A percentile compares a stretch with the other conserved stretches of the same genome.
phyloP scores from a whole-genome alignment of 2,888 invertebrate species.

The Pandemis heparana region DNA sequence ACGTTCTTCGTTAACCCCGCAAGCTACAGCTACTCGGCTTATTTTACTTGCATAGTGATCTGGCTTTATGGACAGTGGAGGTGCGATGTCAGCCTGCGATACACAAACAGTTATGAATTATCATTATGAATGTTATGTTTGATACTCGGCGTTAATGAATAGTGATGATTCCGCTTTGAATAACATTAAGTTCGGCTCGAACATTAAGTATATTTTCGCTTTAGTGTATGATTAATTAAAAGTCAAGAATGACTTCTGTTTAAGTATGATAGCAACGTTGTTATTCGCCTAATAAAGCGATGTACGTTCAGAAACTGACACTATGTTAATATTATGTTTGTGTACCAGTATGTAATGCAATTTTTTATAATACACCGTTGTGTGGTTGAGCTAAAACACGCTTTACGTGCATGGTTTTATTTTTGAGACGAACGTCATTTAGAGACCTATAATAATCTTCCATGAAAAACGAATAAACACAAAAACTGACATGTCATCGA shows the following conservation, averaged over 20 bases:
- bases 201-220: background rate
- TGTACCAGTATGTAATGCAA: too few relatives aligned
- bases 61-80: conserved; percentile 9
- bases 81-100: conserved; percentile 34
- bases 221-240: conserved; percentile 2
- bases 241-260: background rate
- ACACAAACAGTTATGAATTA: conserved; percentile 33
- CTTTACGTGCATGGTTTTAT: too few relatives aligned
- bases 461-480: too few relatives aligned
- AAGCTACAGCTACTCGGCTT: background rate
- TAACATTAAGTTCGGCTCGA: background rate
- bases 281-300: background rate
- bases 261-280: background rate
- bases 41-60: background rate
- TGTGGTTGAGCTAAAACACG: too few relatives aligned
- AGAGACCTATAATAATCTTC: too few relatives aligned
- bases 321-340: too few relatives aligned
- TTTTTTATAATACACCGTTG: too few relatives aligned
- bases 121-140: conserved; percentile 32
- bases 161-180: conserved; percentile 13
- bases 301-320: background rate
- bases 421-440: too few relatives aligned
- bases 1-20: background rate
- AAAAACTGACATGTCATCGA: too few relatives aligned
- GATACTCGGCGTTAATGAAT: conserved; percentile 22